Evolutionary conservation across 2,888 invertebrate species (phyloP).

Genomic region (Lathronympha strigana): DNA sequence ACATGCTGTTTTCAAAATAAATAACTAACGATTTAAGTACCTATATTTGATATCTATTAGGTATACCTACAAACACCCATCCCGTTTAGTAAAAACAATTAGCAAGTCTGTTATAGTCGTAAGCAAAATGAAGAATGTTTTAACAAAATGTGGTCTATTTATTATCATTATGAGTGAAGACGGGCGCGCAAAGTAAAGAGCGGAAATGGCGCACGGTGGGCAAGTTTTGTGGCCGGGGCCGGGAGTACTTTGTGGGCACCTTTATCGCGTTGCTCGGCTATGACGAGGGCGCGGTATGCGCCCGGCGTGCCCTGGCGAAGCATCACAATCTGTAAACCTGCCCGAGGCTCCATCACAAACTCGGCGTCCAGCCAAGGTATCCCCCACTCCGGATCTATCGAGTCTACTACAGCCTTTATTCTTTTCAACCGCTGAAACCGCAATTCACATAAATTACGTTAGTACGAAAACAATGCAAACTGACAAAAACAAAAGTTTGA

Average conservation of each 20-base stretch:
- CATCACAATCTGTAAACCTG: conserved; percentile 63
- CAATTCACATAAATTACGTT: conserved; percentile 25
- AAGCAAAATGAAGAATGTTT: conserved; percentile 64
- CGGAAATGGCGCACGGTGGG: conserved; percentile 71
- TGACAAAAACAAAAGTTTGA: conserved; percentile 28
- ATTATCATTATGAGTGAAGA: conserved; percentile 76
- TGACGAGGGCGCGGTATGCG: conserved; percentile 65
- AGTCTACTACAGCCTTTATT: conserved; percentile 58
- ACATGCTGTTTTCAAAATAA: no score
- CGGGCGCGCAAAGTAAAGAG: conserved; percentile 70
- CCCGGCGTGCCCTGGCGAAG: conserved; percentile 62
- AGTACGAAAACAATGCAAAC: conserved; percentile 25
- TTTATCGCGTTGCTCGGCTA: conserved; percentile 60
- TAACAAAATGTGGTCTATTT: conserved; percentile 74
- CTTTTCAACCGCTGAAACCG: conserved; percentile 57
- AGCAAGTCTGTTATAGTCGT: conserved; percentile 62
- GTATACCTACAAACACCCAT: no score
- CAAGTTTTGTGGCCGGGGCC: conserved; percentile 53
- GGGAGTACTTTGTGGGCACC: conserved; percentile 58
- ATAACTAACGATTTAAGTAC: no score
- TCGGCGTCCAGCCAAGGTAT: conserved; percentile 66
- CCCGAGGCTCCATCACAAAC: conserved; percentile 68
- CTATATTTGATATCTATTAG: no score
- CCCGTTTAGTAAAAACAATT: conserved; percentile 18
- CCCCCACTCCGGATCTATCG: conserved; percentile 52